These are phyloP conservation scores for Dromococcyx pavoninus DNA, from an alignment of 2,797 vertebrate genomes.

Conservation along the genomic window DNA sequence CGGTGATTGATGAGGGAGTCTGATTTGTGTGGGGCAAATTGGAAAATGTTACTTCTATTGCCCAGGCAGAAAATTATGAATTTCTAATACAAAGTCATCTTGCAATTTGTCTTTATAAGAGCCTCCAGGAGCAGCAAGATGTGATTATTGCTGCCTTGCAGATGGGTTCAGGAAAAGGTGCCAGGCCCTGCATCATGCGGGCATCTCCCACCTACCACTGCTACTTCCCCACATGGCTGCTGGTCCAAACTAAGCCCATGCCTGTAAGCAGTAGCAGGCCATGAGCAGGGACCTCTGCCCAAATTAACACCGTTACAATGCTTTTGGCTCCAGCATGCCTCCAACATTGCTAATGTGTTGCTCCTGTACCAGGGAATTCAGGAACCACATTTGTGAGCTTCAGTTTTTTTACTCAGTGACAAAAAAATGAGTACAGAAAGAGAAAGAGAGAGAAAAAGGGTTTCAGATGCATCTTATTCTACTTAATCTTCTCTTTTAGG, in stretches of 20 bases:
- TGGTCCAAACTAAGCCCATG: neutral
- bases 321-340: neutral
- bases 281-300: neutral
- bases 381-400: neutral
- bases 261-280: neutral
- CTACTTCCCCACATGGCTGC: neutral
- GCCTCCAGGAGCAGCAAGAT: neutral
- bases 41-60: neutral
- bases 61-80: neutral
- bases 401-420: neutral
- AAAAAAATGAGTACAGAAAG: neutral
- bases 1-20: neutral
- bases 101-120: neutral
- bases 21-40: neutral
- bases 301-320: neutral
- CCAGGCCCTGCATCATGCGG: accelerated
- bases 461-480: neutral
- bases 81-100: neutral
- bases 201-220: neutral
- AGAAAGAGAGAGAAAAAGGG: neutral
- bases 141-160: neutral
- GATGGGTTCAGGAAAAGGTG: neutral
- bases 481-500: neutral
- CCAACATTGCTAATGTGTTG: neutral
- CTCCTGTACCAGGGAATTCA: neutral